Conservation (phyloP, 2,797 vertebrate species). For the Cyprinodon diabolis region DNA sequence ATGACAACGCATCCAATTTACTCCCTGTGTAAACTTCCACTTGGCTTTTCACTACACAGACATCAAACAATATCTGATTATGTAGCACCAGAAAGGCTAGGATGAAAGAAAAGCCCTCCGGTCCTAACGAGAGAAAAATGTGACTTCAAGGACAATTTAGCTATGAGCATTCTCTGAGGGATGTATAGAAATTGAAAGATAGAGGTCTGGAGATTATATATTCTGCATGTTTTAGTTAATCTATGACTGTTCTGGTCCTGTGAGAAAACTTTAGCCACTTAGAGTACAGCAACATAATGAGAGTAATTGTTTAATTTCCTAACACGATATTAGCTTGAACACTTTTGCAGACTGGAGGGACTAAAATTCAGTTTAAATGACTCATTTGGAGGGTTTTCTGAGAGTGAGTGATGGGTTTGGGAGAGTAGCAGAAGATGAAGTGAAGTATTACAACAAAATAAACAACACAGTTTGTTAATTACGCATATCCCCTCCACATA, state of each 20-base stretch:
- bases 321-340: slow-evolving; percentile 44
- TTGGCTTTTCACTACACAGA: slow-evolving; percentile 60
- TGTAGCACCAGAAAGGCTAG: slow-evolving; percentile 57
- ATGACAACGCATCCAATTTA: slow-evolving; percentile 39
- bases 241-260: slow-evolving; percentile 39
- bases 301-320: slow-evolving; percentile 49
- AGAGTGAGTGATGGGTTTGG: slow-evolving; percentile 42
- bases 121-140: slow-evolving; percentile 74
- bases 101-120: slow-evolving; percentile 77
- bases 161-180: slow-evolving; percentile 72
- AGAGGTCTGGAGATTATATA: slow-evolving; percentile 63
- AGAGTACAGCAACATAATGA: slow-evolving; percentile 48
- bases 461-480: slow-evolving; percentile 62
- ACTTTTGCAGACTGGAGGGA: slow-evolving; percentile 35
- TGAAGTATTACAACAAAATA: slow-evolving; percentile 70
- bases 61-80: slow-evolving; percentile 60
- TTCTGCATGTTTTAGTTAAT: slow-evolving; percentile 71
- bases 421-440: slow-evolving; percentile 63
- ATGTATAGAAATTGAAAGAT: slow-evolving; percentile 63
- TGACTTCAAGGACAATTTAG: slow-evolving; percentile 77
- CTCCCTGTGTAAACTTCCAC: slow-evolving; percentile 51
- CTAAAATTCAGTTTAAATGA: slow-evolving; percentile 37
- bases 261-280: slow-evolving; percentile 42
- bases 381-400: slow-evolving; percentile 48
- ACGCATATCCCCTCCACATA: slow-evolving; percentile 50